Base-by-base conservation (phyloP, 2,888 invertebrate species). In the Podabrus alpinus region DNA sequence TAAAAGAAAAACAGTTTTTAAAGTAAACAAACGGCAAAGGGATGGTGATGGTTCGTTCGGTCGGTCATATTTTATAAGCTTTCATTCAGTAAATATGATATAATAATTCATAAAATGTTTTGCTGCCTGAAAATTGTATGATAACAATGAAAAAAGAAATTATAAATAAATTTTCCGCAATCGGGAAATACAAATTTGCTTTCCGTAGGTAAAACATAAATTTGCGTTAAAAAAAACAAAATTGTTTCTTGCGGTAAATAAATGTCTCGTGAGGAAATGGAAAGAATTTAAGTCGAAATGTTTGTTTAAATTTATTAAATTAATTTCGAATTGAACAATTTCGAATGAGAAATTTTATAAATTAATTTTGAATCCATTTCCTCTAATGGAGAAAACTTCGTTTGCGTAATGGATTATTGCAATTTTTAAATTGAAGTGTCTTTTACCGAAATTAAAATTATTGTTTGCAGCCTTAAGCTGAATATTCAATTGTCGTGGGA, bases 71-170 rank as follows among this genome's bases (percentile, higher is more conserved):
- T 64, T 64, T 21, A 21, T 11, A 17, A 61, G 16, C 16, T 61
- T 61, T 61, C 61, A 17, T 61, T 17, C 61, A 61, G 61, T 61
- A 13, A 19, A 21, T 19, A 64, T 45, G 62, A n/a, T 19, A 16
- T 64, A 64, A 64, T 64, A 64, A 64, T 64, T 64, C 62, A 64
- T 64, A 21, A 45, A 45, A 64, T 64, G 62, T 19, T 64, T 64
- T 64, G 62, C 17, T 64, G 62, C 17, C 19, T 19, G 19, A n/a
- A 64, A 64, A 19, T 64, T 19, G 17, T 19, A 64, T 11, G 62
- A 64, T 64, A 64, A 64, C 62, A 64, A 64, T 19, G 17, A 64
- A 64, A 60, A 64, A 21, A n/a, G 21, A 64, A 64, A 64, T 64
- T 21, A 64, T 19, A 64, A 64, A 64, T 64, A 19, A 45, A 45